These are phyloP conservation scores for Nebria salina DNA, from an alignment of 2,888 invertebrate species.

Conservation along the genomic window DNA sequence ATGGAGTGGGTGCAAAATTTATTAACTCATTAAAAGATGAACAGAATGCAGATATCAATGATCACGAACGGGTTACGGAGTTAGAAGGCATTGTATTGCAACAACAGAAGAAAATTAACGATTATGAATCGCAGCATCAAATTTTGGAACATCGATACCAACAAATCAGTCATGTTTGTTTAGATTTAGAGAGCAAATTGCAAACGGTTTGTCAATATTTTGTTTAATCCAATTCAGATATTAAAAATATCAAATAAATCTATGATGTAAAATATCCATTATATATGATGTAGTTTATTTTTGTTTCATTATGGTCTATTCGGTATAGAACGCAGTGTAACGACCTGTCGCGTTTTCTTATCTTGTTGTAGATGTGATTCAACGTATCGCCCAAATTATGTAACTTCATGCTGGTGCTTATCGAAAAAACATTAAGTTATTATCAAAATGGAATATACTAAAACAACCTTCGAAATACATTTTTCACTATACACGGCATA, in stretches of 20 bases:
- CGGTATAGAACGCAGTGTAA: too few relatives aligned
- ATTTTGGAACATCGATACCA: conserved; percentile 52
- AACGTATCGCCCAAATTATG: too few relatives aligned
- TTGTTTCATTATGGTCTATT: too few relatives aligned
- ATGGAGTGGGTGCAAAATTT: too few relatives aligned
- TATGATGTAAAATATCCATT: neutral
- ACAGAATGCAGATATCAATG: conserved; percentile 2
- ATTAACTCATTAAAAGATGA: neutral
- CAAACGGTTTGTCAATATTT: conserved; percentile 61
- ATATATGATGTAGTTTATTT: neutral
- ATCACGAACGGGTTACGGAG: conserved; percentile 20
- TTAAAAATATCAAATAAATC: neutral
- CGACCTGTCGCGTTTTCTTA: too few relatives aligned
- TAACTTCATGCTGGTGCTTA: too few relatives aligned
- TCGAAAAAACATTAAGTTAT: too few relatives aligned
- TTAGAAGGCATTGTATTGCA: conserved; percentile 28
- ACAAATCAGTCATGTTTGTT: conserved; percentile 53
- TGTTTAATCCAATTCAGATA: neutral
- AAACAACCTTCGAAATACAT: too few relatives aligned
- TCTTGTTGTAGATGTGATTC: too few relatives aligned
- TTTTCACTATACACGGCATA: too few relatives aligned
- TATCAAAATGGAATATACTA: too few relatives aligned
- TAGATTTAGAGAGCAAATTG: conserved; percentile 65
- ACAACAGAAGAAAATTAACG: conserved; percentile 31
- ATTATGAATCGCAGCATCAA: conserved; percentile 48